Percentiles rank a stretch among this genome's conserved stretches.
Conservation (phyloP, 2,888 invertebrate species). For the Lycia hirtaria region DNA sequence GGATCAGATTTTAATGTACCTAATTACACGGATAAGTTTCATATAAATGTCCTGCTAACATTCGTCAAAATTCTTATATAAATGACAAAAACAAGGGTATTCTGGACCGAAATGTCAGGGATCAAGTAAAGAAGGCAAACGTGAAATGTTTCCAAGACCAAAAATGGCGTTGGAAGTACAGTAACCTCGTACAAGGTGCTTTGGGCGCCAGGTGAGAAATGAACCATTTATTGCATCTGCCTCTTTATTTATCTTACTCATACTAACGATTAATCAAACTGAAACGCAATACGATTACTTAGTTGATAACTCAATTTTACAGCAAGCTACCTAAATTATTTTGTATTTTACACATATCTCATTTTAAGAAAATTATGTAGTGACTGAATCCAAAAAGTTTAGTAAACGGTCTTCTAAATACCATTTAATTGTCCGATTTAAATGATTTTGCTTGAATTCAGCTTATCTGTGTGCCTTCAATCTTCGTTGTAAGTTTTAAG, state of each 20-base stretch:
- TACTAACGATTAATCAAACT: not conserved
- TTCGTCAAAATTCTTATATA: conserved; percentile 21
- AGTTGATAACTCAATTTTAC: too few species aligned
- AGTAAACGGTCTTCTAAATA: too few species aligned
- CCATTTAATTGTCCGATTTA: too few species aligned
- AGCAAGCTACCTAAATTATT: too few species aligned
- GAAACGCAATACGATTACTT: too few species aligned
- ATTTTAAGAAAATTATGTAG: too few species aligned
- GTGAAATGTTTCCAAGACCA: conserved; percentile 58
- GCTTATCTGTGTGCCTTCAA: too few species aligned
- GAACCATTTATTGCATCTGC: conserved; percentile 55
- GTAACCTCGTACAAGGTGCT: conserved; percentile 61
- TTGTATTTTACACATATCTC: too few species aligned
- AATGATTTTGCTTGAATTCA: too few species aligned
- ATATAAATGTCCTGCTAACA: conserved; percentile 15
- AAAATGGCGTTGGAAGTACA: conserved; percentile 57
- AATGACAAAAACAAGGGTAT: conserved; percentile 37
- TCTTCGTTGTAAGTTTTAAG: too few species aligned
- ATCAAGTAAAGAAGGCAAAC: conserved; percentile 60
- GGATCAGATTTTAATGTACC: too few species aligned
- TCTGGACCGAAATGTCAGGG: conserved; percentile 51
- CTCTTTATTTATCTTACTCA: conserved; percentile 26
- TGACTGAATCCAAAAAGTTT: too few species aligned
- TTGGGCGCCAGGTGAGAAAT: conserved; percentile 59
- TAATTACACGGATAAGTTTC: not conserved